Conservation (phyloP, 1,140 invertebrate genomes). For the Tetraneura akinire region DNA sequence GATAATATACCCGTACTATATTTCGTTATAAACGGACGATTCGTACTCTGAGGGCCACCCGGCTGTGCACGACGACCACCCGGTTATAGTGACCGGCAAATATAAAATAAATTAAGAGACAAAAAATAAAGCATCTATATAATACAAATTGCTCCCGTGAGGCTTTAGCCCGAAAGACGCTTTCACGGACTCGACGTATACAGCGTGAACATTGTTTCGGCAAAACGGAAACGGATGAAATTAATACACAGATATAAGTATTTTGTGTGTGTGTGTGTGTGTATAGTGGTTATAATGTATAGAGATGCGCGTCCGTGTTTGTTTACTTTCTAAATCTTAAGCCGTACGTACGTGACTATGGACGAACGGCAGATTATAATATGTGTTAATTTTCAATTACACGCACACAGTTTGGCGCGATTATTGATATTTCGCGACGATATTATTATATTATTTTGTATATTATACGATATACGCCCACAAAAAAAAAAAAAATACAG, state of each 20-base stretch:
- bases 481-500: no score
- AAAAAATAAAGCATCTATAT: no score
- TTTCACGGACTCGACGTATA: constrained; percentile 1
- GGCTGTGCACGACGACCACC: background rate
- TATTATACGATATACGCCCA: no score
- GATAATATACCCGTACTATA: no score
- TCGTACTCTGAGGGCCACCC: background rate
- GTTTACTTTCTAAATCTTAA: constrained; percentile 48
- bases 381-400: constrained; percentile 43
- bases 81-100: background rate
- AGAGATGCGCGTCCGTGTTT: constrained; percentile 41
- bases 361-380: constrained; percentile 18
- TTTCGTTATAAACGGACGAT: no score
- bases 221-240: constrained; percentile 45
- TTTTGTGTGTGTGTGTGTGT: no score
- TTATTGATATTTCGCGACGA: background rate
- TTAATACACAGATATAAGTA: constrained; percentile 5
- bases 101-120: no score
- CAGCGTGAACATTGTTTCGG: constrained; percentile 32
- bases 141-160: background rate
- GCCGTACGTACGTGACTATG: constrained; percentile 30
- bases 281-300: background rate
- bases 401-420: constrained; percentile 5
- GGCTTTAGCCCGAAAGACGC: background rate
- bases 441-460: no score